Conservation (phyloP, 1,140 invertebrate species). For the Nasonia vitripennis region DNA sequence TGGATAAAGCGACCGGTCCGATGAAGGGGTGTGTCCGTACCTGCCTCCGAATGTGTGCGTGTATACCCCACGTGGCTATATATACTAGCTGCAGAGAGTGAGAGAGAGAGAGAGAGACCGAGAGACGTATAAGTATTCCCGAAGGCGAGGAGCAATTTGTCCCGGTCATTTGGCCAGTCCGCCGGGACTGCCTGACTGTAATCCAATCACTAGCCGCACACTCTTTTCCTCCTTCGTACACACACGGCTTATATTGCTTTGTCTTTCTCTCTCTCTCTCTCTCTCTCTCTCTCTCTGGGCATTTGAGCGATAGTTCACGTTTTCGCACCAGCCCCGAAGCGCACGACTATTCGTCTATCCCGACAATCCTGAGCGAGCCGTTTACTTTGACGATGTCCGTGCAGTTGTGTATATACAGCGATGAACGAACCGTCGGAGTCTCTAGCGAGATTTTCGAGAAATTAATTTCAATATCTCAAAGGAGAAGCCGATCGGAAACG, state of each 20-base stretch:
- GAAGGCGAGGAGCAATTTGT: constrained; percentile 76
- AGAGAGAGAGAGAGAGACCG: neutral
- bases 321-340: too few species aligned
- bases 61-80: neutral
- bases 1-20: neutral
- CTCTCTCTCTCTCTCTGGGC: neutral
- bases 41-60: neutral
- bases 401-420: too few species aligned
- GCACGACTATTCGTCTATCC: constrained; percentile 47
- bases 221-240: constrained; percentile 54
- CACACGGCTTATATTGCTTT: constrained; percentile 3
- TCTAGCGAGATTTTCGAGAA: neutral
- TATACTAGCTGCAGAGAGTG: neutral
- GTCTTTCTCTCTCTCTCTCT: neutral
- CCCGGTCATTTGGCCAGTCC: constrained; percentile 76
- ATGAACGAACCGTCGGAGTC: neutral
- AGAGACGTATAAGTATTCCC: constrained; percentile 70
- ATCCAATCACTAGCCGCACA: constrained; percentile 76
- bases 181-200: constrained; percentile 75
- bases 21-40: constrained; percentile 43
- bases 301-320: constrained; percentile 10
- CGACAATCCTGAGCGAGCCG: constrained; percentile 54
- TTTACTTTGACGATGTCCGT: neutral
- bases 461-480: constrained; percentile 52
- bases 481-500: neutral